Percentiles rank a stretch among this genome's conserved stretches.
Conservation (phyloP, 2,113 vertebrate genomes). For the Pseudolaguvia tuberculata region DNA sequence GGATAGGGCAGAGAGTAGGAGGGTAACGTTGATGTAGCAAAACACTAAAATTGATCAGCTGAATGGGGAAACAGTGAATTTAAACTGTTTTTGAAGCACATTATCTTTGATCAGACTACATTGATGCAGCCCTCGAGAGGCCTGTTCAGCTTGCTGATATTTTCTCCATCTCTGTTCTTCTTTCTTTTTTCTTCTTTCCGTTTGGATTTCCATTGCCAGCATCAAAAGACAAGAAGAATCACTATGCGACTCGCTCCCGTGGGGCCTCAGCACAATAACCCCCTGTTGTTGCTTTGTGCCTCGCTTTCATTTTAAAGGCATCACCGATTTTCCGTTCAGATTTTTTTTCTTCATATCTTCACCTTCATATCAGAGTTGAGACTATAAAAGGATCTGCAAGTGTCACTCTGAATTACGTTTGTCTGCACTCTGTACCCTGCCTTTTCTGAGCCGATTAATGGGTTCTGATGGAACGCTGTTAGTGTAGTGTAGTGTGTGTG, state of each 20-base stretch:
- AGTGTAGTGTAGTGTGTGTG: slow-evolving; percentile 59
- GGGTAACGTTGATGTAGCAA: slow-evolving; percentile 66
- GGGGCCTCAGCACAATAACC: slow-evolving; percentile 92
- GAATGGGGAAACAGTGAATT: slow-evolving; percentile 73
- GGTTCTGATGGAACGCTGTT: slow-evolving; percentile 80
- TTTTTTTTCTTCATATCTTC: slow-evolving; percentile 75
- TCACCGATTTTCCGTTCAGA: slow-evolving; percentile 71
- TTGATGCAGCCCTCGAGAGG: slow-evolving; percentile 94
- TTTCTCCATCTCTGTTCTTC: slow-evolving; percentile 34
- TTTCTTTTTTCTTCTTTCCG: slow-evolving; percentile 28
- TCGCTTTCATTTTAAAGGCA: slow-evolving; percentile 99
- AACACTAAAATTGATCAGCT: slow-evolving; percentile 97
- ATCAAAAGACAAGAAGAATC: slow-evolving; percentile 99
- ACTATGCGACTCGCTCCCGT: slow-evolving; percentile 90
- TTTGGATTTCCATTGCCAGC: slow-evolving; percentile 85
- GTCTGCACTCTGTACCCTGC: slow-evolving; percentile 56
- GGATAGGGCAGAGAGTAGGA: slow-evolving; percentile 69
- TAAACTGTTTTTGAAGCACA: slow-evolving; percentile 91
- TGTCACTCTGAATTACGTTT: slow-evolving; percentile 90
- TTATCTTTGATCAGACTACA: slow-evolving; percentile 99
- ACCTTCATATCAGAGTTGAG: slow-evolving; percentile 97
- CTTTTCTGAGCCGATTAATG: slow-evolving; percentile 86
- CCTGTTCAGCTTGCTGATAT: slow-evolving; percentile 69
- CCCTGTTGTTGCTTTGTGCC: slow-evolving; percentile 99
- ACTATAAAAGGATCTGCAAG: slow-evolving; percentile 91